Evolutionary conservation across 2,113 vertebrate genomes (phyloP).

Genomic region (Phocoena sinus): DNA sequence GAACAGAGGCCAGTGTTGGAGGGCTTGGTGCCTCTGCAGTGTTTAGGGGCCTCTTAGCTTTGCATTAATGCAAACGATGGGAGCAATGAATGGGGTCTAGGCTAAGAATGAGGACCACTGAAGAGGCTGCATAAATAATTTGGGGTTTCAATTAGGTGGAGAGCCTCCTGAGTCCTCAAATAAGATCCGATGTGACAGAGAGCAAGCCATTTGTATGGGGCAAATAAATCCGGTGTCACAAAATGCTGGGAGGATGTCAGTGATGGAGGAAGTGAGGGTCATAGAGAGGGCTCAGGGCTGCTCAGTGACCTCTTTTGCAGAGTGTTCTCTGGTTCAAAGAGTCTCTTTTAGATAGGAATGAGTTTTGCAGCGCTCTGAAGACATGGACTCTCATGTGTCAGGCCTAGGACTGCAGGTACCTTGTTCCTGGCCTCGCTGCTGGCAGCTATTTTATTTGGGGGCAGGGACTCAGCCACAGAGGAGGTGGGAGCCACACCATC

Average conservation of each 20-base stretch:
- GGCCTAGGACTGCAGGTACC: not conserved
- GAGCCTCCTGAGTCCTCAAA: not conserved
- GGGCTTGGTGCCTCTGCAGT: not conserved
- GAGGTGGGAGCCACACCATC: not conserved
- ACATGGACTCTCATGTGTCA: fast-evolving
- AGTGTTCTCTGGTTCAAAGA: not conserved
- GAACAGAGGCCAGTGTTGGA: not conserved
- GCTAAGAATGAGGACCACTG: not conserved
- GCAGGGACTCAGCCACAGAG: not conserved
- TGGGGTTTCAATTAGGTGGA: not conserved
- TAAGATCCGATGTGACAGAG: not conserved
- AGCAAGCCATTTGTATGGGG: not conserved
- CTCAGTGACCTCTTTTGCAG: not conserved
- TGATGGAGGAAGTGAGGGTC: not conserved
- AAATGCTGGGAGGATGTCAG: not conserved
- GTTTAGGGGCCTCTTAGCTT: not conserved
- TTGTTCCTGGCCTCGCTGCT: not conserved
- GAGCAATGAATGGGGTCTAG: not conserved
- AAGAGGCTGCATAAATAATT: not conserved
- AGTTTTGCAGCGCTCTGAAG: not conserved
- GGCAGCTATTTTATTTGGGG: not conserved
- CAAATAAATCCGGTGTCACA: too few species aligned
- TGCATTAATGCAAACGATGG: not conserved
- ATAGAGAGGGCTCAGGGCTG: not conserved
- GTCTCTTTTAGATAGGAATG: not conserved